phyloP scores from a whole-genome alignment of 2,113 vertebrate species.

The Pseudorectes ferrugineus region DNA sequence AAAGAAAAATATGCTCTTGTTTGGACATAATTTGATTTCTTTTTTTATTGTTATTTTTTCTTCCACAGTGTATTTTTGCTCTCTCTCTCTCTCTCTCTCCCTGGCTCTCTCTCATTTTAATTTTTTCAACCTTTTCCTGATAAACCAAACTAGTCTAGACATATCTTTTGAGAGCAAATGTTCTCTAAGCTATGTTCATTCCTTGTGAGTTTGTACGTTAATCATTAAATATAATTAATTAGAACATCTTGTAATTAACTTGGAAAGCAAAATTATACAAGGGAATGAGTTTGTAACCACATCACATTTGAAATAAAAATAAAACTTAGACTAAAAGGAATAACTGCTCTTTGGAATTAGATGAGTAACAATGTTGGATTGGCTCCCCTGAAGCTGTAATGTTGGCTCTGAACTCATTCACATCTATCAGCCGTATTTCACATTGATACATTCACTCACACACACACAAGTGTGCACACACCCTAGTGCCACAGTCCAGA shows the following conservation, averaged over 20 bases:
- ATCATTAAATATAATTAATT: slow-evolving; percentile 75
- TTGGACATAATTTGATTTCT: slow-evolving; percentile 54
- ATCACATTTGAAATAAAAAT: slow-evolving; percentile 68
- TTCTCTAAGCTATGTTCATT: slow-evolving; percentile 63
- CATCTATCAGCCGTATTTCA: background rate
- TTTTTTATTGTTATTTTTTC: slow-evolving; percentile 62
- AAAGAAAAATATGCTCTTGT: slow-evolving; percentile 58
- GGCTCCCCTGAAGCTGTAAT: slow-evolving; percentile 14
- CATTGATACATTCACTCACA: background rate
- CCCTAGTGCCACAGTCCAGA: background rate
- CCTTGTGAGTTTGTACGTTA: slow-evolving; percentile 70
- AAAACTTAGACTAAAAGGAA: slow-evolving; percentile 64
- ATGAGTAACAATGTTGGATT: slow-evolving; percentile 64
- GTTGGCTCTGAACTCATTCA: slow-evolving; percentile 7
- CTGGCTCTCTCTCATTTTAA: slow-evolving; percentile 42
- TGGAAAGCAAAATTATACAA: slow-evolving; percentile 68
- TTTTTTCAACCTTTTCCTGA: slow-evolving; percentile 64
- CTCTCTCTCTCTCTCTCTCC: background rate
- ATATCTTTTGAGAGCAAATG: slow-evolving; percentile 66
- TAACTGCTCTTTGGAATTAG: slow-evolving; percentile 66
- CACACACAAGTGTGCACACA: background rate
- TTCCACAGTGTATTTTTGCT: slow-evolving; percentile 38
- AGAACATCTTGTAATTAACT: slow-evolving; percentile 72
- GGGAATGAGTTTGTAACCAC: slow-evolving; percentile 71
- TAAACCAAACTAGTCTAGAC: slow-evolving; percentile 68